Evolutionary conservation across 1,140 invertebrate species (phyloP).

Genomic region (Bradysia coprophila): DNA sequence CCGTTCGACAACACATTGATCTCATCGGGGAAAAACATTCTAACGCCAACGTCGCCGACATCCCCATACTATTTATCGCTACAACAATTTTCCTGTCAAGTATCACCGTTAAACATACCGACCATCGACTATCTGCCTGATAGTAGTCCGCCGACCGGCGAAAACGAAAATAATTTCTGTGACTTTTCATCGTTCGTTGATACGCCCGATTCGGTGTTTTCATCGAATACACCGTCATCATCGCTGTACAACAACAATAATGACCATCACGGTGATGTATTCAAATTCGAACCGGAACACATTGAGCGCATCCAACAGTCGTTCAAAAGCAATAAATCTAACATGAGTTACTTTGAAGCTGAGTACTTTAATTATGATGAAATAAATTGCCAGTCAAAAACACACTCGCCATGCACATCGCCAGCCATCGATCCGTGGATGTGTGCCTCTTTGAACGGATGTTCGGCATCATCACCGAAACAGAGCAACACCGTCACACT

Average conservation of each 20-base stretch:
- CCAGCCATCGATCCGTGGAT: conserved; percentile 21
- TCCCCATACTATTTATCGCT: background rate
- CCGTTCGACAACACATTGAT: background rate
- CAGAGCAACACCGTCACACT: conserved; percentile 1
- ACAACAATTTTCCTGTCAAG: background rate
- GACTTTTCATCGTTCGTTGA: conserved; percentile 16
- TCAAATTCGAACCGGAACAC: conserved; percentile 22
- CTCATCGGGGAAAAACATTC: background rate
- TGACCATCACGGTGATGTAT: conserved; percentile 17
- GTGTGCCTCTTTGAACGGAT: conserved; percentile 12
- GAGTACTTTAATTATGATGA: conserved; percentile 25
- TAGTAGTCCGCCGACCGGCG: background rate
- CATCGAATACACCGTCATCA: conserved; percentile 8
- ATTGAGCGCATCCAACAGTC: conserved; percentile 16
- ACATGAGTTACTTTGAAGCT: conserved; percentile 11
- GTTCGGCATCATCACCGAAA: conserved; percentile 3
- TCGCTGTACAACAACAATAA: conserved; percentile 11
- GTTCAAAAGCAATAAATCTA: conserved; percentile 1
- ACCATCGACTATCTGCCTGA: background rate
- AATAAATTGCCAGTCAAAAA: conserved; percentile 24
- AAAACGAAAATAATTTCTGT: conserved; percentile 12
- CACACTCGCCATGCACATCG: conserved; percentile 23
- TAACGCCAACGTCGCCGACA: conserved; percentile 1
- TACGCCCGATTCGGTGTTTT: conserved; percentile 19
- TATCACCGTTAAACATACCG: background rate